Conservation (phyloP, 2,888 invertebrate species). For the Gari tellinella region DNA sequence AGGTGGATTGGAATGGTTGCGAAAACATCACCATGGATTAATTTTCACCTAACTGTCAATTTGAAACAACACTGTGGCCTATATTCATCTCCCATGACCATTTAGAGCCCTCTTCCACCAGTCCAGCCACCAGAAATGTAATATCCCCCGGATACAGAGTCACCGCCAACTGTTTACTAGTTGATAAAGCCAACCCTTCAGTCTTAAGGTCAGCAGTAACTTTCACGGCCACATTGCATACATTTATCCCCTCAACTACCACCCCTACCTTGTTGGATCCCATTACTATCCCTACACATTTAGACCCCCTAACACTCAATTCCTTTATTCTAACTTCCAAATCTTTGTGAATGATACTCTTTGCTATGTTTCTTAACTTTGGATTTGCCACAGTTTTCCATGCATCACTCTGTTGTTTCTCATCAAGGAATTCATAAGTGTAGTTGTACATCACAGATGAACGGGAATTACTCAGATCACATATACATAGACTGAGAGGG, state of each 20-base stretch:
- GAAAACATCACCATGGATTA: no score
- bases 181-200: slow-evolving; percentile 38
- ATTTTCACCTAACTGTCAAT: no score
- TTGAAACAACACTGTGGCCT: no score
- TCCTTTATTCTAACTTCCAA: slow-evolving; percentile 9
- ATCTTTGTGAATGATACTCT: no score
- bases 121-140: slow-evolving; percentile 28
- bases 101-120: slow-evolving; percentile 6
- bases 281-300: slow-evolving; percentile 52
- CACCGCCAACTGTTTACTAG: slow-evolving; percentile 1
- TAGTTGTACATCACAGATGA: background rate
- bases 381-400: no score
- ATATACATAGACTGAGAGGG: slow-evolving; percentile 69
- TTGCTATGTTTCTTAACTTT: no score
- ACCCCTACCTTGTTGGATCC: slow-evolving; percentile 46
- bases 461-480: slow-evolving; percentile 38
- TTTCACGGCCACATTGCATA: slow-evolving; percentile 38
- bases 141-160: slow-evolving; percentile 28
- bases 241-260: slow-evolving; percentile 51
- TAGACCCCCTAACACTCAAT: slow-evolving; percentile 8
- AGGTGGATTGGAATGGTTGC: no score
- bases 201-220: slow-evolving; percentile 17
- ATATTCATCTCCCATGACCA: slow-evolving; percentile 16
- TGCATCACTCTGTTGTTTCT: no score
- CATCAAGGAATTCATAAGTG: no score